phyloP scores from a whole-genome alignment of 2,113 vertebrate species.

The Phyllostomus discolor region DNA sequence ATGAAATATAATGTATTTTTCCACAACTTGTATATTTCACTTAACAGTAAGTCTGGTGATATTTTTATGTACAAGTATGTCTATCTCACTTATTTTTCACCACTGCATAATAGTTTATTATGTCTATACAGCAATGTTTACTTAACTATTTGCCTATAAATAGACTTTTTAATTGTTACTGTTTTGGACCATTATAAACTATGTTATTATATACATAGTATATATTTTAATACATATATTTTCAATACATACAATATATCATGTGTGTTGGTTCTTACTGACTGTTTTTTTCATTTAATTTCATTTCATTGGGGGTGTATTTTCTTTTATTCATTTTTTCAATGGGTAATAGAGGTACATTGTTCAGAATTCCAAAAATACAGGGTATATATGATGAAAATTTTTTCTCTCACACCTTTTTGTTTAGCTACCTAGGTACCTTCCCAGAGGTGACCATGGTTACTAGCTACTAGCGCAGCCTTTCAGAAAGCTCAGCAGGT shows the following conservation, averaged over 20 bases:
- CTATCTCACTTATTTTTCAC: neutral
- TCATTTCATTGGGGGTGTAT: neutral
- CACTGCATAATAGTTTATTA: neutral
- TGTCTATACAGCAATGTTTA: neutral
- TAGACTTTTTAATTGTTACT: neutral
- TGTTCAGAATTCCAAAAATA: neutral
- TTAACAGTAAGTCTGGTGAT: neutral
- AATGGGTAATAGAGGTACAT: neutral
- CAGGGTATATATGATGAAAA: neutral
- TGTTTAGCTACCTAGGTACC: neutral
- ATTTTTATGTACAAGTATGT: neutral
- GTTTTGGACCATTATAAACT: neutral
- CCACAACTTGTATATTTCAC: neutral
- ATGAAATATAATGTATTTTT: neutral
- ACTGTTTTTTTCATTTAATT: neutral
- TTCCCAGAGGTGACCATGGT: neutral
- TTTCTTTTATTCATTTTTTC: neutral
- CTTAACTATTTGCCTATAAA: neutral
- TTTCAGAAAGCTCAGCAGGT: neutral
- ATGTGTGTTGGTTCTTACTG: neutral
- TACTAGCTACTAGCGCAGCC: neutral
- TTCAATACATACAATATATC: neutral
- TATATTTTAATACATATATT: neutral
- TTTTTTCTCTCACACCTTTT: neutral
- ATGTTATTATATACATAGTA: neutral